Base-by-base conservation (phyloP, 2,113 vertebrate species). In the Pachypanchax playfairii region DNA sequence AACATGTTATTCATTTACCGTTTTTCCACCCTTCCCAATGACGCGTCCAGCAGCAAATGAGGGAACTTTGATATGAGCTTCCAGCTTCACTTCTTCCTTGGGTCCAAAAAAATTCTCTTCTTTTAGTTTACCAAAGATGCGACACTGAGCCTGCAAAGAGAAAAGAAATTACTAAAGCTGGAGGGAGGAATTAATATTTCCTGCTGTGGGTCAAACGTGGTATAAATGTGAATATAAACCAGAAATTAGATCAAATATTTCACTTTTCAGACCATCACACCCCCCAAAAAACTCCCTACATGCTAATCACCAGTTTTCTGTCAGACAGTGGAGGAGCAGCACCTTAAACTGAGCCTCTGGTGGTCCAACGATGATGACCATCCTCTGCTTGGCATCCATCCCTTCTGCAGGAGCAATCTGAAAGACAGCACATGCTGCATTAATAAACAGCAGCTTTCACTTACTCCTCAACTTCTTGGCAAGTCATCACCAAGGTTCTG, bases 271-370 rank as follows among this genome's bases (percentile, higher is more conserved):
- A n/a, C n/a, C n/a, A n/a, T n/a, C n/a, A n/a, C n/a, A n/a, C n/a
- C n/a, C n/a, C n/a, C n/a, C n/a, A n/a, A n/a, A n/a, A n/a, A n/a
- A n/a, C n/a, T n/a, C n/a, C n/a, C n/a, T n/a, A n/a, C n/a, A n/a
- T n/a, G 28, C 28, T 29, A 29, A 29, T 29, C 28, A 29, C 28
- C 35, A 35, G 33, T 36, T 4, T 12, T 25, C 48, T 14, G 43
- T 66, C 15, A 6, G n/a, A 6, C 12, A n/a, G 21, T 55, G 20
- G 51, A 33, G 5, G 11, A 60, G 26, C 33, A 25, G 20, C 33
- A 98, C 97, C 95, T 99, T 99, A 85, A 99, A 99, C 83, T 99
- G 97, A 90, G 97, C 97, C 89, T 99, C 97, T 59, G 97, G 97
- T 2, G 96, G 96, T 77, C 97, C 97, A 18, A 93, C 91, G 41